Base-by-base conservation (phyloP, 2,797 vertebrate species). In the Rhinichthys osculus region DNA sequence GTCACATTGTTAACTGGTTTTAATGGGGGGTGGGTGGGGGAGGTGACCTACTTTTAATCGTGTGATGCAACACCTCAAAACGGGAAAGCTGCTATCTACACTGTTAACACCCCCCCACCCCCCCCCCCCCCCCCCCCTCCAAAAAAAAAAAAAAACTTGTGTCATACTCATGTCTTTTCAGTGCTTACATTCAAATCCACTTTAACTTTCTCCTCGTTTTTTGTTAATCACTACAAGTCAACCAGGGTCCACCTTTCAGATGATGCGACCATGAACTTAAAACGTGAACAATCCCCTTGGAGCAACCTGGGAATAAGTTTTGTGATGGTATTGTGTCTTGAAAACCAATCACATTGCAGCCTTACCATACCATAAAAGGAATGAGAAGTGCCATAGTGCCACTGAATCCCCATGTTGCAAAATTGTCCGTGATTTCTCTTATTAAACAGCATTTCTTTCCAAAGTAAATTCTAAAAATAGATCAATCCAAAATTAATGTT, bases 1-100 rank as follows among this genome's bases (percentile, higher is more conserved):
- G 42, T 90, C 81, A 84, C 81, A 64, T 86, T 80, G 78, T 83
- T 86, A 84, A 84, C 85, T 86, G 87, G 87, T 83, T 81, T 88
- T 85, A 86, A 19, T 84, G 79, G 74, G 79, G 81, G 86, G 50
- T 59, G 42, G 83, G 73, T 64, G 69, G 9, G n/a, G 83, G 89
- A 86, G 88, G 91, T 93, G 95, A 95, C 95, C 95, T 94, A 95
- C 93, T 95, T 90, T 87, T 70, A 92, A 92, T 93, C 87, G 85
- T 64, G 92, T 94, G 94, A 95, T 94, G 93, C 94, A 93, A 94
- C 90, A 91, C 91, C 90, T 91, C 91, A 93, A 92, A 93, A 91
- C 84, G 91, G 89, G 86, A 93, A 92, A 86, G 82, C 67, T 71
- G 14, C 27, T 17, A 85, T 70, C 47, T 50, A 50, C 47, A 50